Base-by-base conservation (phyloP, 2,797 vertebrate species). In the Oryzias sinensis region DNA sequence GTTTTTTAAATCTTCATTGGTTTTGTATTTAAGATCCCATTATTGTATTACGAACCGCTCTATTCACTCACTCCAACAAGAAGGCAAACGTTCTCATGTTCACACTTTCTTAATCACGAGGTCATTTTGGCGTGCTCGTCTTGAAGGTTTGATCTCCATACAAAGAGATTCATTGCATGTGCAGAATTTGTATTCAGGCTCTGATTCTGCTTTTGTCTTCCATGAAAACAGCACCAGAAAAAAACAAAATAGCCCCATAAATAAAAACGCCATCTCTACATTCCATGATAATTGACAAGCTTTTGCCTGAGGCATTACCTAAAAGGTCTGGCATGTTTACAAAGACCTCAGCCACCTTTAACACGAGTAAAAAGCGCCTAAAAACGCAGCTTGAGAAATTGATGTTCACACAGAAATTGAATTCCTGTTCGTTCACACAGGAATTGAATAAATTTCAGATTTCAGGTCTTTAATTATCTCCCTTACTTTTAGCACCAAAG, bases 321-420 rank as follows among this genome's bases (percentile, higher is more conserved):
- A 72, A 76, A 82, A 76, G 77, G 65, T 62, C 60, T 76, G 74
- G 81, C 72, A 82, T 77, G 77, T 63, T 66, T 76, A 56, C 49
- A 49, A 65, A 58, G 57, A 62, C 60, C 58, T 71, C 16, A 59
- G 65, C 42, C 52, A 52, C 49, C 40, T 6, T 64, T 60, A 59
- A 53, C 68, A 65, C 65, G 47, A 65, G 50, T 59, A 58, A 70
- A 66, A 78, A 64, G 52, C 37, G 49, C 68, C 69, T 61, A 75
- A 58, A 77, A 74, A 69, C 72, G 67, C 66, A 77, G 58, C 67
- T 56, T 70, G 64, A 1, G 9, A 45, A 60, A 57, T 37, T 42
- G 68, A 72, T 72, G 46, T 65, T 48, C 66, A 67, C 74, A 53
- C 82, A 85, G 83, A 79, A 88, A 87, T 84, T 84, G 63, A 85